Evolutionary conservation across 2,797 vertebrate genomes (phyloP).

Genomic region (Catharus ustulatus): DNA sequence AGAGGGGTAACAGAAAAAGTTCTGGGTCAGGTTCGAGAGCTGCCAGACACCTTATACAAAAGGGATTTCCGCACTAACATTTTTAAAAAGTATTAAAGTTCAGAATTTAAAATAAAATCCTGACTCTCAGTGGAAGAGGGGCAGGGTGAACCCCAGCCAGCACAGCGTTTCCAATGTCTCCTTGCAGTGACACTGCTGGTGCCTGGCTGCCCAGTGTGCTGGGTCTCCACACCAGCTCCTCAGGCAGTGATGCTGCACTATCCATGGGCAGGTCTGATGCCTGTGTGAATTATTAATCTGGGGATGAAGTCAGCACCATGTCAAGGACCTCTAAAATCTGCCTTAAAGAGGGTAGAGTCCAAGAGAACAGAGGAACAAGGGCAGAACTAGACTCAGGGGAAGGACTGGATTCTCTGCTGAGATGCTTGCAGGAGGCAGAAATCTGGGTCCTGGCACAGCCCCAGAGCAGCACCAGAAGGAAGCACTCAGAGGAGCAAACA

Average conservation of each 20-base stretch:
- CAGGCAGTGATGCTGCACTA: background rate
- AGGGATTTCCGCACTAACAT: background rate
- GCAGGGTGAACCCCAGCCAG: background rate
- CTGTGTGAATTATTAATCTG: constrained; percentile 43
- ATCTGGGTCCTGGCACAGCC: background rate
- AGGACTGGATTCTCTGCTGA: background rate
- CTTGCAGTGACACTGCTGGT: background rate
- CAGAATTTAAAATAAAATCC: background rate
- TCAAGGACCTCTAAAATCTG: constrained; percentile 22
- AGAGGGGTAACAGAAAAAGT: background rate
- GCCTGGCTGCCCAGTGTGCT: background rate
- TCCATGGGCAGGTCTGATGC: background rate
- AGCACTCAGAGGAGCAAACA: background rate
- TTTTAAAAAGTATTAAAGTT: background rate
- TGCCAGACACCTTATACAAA: background rate
- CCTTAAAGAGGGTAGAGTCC: background rate
- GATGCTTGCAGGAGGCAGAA: background rate
- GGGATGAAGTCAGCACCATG: constrained; percentile 46
- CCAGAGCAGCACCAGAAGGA: constrained; percentile 12
- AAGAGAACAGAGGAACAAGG: background rate
- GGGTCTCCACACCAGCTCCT: background rate
- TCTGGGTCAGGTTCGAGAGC: background rate
- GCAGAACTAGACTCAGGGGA: background rate
- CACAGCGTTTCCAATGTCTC: background rate
- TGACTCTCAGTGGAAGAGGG: background rate